These are phyloP conservation scores for Melanophora roralis DNA, from an alignment of 2,888 invertebrate species.

Conservation along the genomic window DNA sequence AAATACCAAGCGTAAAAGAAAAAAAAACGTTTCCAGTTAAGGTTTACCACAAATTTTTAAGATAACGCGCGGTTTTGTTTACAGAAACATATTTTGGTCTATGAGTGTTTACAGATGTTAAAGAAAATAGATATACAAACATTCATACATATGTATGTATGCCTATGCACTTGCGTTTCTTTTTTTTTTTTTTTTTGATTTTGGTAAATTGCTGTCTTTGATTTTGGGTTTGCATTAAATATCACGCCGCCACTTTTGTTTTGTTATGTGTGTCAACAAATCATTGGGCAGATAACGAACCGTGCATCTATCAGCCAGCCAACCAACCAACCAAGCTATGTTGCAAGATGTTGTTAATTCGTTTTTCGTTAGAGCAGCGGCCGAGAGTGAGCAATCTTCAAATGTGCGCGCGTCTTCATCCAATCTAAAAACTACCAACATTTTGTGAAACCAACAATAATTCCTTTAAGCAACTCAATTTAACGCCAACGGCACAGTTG, in stretches of 20 bases:
- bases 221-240: slow-evolving; percentile 33
- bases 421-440: neutral
- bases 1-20: neutral
- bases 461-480: neutral
- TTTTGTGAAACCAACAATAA: neutral
- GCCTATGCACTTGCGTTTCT: neutral
- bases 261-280: slow-evolving; percentile 51
- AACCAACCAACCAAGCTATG: slow-evolving; percentile 30
- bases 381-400: slow-evolving; percentile 19
- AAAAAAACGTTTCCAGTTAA: neutral
- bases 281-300: slow-evolving; percentile 52
- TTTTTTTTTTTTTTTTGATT: neutral
- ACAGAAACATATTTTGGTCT: neutral
- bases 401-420: slow-evolving; percentile 43
- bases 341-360: slow-evolving; percentile 24
- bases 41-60: slow-evolving; percentile 30
- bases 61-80: neutral
- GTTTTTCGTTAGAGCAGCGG: neutral
- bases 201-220: slow-evolving; percentile 8
- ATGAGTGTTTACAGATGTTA: neutral
- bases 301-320: slow-evolving; percentile 29
- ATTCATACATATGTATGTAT: neutral
- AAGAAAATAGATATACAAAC: no score
- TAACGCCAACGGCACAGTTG: neutral
- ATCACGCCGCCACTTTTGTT: slow-evolving; percentile 42